These are phyloP conservation scores for Diaprepes abbreviatus DNA, from an alignment of 2,888 invertebrate genomes.

Conservation along the genomic window DNA sequence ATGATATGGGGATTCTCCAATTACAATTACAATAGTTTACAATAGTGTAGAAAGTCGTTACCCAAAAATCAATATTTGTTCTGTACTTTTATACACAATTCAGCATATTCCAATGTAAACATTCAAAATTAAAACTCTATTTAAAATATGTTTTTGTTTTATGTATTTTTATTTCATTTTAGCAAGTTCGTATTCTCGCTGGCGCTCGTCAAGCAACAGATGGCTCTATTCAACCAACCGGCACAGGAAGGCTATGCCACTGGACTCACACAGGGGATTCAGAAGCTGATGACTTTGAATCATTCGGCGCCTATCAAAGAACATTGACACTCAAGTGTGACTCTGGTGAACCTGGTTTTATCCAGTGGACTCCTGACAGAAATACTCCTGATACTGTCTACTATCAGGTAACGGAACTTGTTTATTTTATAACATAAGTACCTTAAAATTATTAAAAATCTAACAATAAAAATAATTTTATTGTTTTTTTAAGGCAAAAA, in stretches of 20 bases:
- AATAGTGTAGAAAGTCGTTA: too few relatives aligned
- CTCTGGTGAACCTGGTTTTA: conserved; percentile 84
- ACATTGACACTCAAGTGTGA: conserved; percentile 87
- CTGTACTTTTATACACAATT: too few relatives aligned
- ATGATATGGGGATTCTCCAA: too few relatives aligned
- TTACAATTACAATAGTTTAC: too few relatives aligned
- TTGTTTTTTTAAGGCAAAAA: too few relatives aligned
- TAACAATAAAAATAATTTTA: too few relatives aligned
- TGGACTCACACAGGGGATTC: conserved; percentile 85
- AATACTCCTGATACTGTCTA: conserved; percentile 93
- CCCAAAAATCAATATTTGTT: too few relatives aligned
- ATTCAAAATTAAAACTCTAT: too few relatives aligned
- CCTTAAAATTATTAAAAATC: too few relatives aligned
- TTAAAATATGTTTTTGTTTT: too few relatives aligned
- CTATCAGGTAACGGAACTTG: conserved; percentile 94
- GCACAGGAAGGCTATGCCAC: conserved; percentile 87
- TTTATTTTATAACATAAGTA: too few relatives aligned
- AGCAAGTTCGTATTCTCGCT: conserved; percentile 86
- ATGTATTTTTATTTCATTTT: conserved; percentile 52
- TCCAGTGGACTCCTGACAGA: conserved; percentile 89
- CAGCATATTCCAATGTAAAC: too few relatives aligned
- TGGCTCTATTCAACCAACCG: conserved; percentile 80
- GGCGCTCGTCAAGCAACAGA: conserved; percentile 80
- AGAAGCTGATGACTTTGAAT: conserved; percentile 86
- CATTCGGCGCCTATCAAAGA: conserved; percentile 92